Percentiles rank a stretch among this genome's conserved stretches.
Evolutionary conservation across 1,140 invertebrate species (phyloP).

Genomic region (Musca vetustissima): DNA sequence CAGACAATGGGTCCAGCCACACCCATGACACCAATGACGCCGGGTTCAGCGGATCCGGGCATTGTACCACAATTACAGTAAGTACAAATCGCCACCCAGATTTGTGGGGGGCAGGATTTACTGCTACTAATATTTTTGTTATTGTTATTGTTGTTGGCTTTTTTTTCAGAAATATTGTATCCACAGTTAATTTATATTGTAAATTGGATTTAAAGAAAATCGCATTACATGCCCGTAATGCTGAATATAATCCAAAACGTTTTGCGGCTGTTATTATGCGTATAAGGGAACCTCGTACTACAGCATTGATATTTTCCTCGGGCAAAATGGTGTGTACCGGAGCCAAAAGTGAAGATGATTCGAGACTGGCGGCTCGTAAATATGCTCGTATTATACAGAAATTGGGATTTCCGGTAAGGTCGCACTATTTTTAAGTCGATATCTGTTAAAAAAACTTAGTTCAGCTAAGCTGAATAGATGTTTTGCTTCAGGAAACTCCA

Average conservation of each 20-base stretch:
- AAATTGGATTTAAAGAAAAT: conserved; percentile 97
- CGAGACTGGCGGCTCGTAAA: conserved; percentile 93
- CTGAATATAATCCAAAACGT: conserved; percentile 99
- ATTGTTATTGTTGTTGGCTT: conserved; percentile 26
- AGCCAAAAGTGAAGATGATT: conserved; percentile 98
- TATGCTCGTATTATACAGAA: conserved; percentile 99
- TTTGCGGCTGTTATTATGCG: conserved; percentile 99
- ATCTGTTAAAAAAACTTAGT: too few species aligned
- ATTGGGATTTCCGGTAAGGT: conserved; percentile 84
- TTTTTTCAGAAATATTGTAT: conserved; percentile 87
- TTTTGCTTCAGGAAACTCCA: too few species aligned
- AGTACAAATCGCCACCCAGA: conserved; percentile 56
- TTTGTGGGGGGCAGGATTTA: too few species aligned
- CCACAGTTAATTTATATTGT: conserved; percentile 96
- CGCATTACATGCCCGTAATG: conserved; percentile 97
- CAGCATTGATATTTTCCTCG: conserved; percentile 98
- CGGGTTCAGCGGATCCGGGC: conserved; percentile 89
- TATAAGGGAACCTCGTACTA: conserved; percentile 97
- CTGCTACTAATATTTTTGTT: too few species aligned
- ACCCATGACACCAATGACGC: conserved; percentile 92
- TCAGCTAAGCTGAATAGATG: too few species aligned
- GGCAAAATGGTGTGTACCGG: conserved; percentile 99
- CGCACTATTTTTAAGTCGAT: too few species aligned
- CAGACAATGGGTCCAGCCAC: conserved; percentile 73
- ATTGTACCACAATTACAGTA: conserved; percentile 94